Percentiles rank a stretch among this genome's conserved stretches.
phyloP scores from a whole-genome alignment of 2,888 invertebrate species.

The Brenthis hecate region DNA sequence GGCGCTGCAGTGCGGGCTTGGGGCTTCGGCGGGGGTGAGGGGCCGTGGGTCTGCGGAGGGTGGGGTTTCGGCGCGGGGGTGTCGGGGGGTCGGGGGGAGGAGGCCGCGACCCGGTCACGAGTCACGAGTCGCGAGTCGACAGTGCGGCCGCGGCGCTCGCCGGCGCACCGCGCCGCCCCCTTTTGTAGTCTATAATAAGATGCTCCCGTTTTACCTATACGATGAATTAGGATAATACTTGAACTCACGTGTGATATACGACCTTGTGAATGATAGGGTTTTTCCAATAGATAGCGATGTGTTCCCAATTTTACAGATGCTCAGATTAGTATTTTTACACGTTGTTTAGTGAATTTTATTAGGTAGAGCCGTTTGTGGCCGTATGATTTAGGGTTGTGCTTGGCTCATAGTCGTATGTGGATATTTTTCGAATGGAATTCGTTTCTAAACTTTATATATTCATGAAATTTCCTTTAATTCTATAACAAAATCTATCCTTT shows the following conservation, averaged over 20 bases:
- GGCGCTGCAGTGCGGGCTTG: slow-evolving; percentile 72
- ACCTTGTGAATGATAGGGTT: slow-evolving; percentile 15
- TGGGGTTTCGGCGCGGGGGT: slow-evolving; percentile 50
- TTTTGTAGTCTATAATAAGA: slow-evolving; percentile 27
- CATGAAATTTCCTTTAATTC: slow-evolving; percentile 6
- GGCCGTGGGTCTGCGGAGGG: slow-evolving; percentile 60
- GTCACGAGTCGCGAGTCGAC: slow-evolving; percentile 51
- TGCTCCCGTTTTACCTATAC: slow-evolving; percentile 26
- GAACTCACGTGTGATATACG: slow-evolving; percentile 17
- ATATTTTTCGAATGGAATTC: slow-evolving; percentile 21
- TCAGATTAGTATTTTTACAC: slow-evolving; percentile 36
- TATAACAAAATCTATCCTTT: slow-evolving; percentile 11
- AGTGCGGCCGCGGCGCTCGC: slow-evolving; percentile 78
- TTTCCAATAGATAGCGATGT: slow-evolving; percentile 30
- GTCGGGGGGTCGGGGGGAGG: slow-evolving; percentile 45
- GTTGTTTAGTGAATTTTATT: slow-evolving; percentile 31
- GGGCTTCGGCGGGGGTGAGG: slow-evolving; percentile 45
- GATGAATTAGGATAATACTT: slow-evolving; percentile 19
- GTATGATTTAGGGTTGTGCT: slow-evolving; percentile 32
- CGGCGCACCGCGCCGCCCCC: slow-evolving; percentile 67
- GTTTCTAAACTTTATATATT: slow-evolving; percentile 23
- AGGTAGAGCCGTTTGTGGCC: slow-evolving; percentile 26
- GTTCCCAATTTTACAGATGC: slow-evolving; percentile 38
- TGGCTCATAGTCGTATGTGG: slow-evolving; percentile 28
- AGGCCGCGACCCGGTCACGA: slow-evolving; percentile 72